phyloP scores from a whole-genome alignment of 2,113 vertebrate genomes.

The Brevimyrus niger region DNA sequence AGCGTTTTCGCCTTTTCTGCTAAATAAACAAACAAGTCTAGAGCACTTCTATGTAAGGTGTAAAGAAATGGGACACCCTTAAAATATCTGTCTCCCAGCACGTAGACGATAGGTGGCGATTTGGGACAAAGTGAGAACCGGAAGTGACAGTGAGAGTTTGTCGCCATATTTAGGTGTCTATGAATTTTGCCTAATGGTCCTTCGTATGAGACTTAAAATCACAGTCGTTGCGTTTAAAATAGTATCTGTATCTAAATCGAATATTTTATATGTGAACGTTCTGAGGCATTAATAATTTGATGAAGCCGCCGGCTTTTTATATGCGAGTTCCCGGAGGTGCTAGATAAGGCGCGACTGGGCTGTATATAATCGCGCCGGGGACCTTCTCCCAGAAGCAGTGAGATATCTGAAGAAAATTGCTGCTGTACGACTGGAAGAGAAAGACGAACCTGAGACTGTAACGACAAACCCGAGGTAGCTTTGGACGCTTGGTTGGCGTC shows the following conservation, averaged over 20 bases:
- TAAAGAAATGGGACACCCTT: background rate
- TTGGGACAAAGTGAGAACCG: background rate
- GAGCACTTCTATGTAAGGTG: background rate
- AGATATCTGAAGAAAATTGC: slow-evolving; percentile 57
- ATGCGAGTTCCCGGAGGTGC: slow-evolving; percentile 9
- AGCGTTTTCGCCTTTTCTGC: background rate
- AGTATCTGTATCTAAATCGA: background rate
- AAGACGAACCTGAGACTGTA: slow-evolving; percentile 46
- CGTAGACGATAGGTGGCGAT: background rate
- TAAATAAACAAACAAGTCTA: background rate
- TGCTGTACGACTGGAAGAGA: slow-evolving; percentile 60
- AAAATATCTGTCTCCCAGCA: background rate
- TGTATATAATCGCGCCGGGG: slow-evolving; percentile 56
- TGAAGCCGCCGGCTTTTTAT: background rate
- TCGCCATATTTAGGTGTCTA: slow-evolving; percentile 10
- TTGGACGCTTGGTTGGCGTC: slow-evolving; percentile 8
- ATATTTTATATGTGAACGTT: background rate
- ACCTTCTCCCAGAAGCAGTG: slow-evolving; percentile 57
- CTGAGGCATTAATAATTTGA: background rate
- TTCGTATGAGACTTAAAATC: background rate
- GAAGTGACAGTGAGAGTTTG: background rate
- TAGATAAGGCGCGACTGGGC: slow-evolving; percentile 51
- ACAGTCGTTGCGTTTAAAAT: background rate
- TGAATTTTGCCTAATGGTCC: slow-evolving; percentile 15
- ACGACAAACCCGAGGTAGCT: slow-evolving; percentile 40